Evolutionary conservation across 2,797 vertebrate species (phyloP).

Genomic region (Lepilemur septentrionalis): DNA sequence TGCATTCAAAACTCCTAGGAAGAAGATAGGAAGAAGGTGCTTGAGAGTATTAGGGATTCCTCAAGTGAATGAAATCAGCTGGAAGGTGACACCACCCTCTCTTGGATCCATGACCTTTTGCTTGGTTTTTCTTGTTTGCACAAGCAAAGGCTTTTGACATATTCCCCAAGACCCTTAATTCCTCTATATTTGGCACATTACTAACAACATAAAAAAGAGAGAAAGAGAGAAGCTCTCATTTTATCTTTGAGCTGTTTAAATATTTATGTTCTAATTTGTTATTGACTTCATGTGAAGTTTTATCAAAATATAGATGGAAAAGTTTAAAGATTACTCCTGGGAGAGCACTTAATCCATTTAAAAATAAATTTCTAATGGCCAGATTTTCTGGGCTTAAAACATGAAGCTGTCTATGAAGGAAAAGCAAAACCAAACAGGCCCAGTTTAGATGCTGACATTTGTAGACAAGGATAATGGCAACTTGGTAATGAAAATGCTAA

Average conservation of each 20-base stretch:
- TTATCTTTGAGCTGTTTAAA: constrained; percentile 83
- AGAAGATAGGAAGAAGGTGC: not conserved
- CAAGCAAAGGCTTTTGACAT: constrained; percentile 56
- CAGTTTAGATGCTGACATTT: constrained; percentile 67
- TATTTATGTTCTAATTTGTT: constrained; percentile 87
- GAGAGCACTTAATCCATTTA: constrained; percentile 81
- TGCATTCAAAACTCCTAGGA: not conserved
- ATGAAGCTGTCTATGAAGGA: constrained; percentile 44
- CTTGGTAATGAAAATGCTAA: constrained; percentile 72
- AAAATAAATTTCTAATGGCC: constrained; percentile 79
- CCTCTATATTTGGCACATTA: constrained; percentile 28
- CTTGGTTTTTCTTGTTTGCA: constrained; percentile 65
- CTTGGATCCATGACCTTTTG: constrained; percentile 60
- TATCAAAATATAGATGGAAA: constrained; percentile 84
- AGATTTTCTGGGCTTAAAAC: constrained; percentile 78
- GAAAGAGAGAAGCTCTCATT: constrained; percentile 60
- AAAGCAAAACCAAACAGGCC: constrained; percentile 57
- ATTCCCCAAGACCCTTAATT: constrained; percentile 58
- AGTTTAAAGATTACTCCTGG: constrained; percentile 83
- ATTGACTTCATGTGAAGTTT: constrained; percentile 87
- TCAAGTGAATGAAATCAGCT: constrained; percentile 42
- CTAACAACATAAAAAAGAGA: constrained; percentile 66
- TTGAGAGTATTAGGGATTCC: constrained; percentile 29
- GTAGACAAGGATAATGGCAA: constrained; percentile 65
- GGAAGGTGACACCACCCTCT: constrained; percentile 45